Evolutionary conservation across 2,113 vertebrate genomes (phyloP).

Genomic region (Eulacestoma nigropectus): DNA sequence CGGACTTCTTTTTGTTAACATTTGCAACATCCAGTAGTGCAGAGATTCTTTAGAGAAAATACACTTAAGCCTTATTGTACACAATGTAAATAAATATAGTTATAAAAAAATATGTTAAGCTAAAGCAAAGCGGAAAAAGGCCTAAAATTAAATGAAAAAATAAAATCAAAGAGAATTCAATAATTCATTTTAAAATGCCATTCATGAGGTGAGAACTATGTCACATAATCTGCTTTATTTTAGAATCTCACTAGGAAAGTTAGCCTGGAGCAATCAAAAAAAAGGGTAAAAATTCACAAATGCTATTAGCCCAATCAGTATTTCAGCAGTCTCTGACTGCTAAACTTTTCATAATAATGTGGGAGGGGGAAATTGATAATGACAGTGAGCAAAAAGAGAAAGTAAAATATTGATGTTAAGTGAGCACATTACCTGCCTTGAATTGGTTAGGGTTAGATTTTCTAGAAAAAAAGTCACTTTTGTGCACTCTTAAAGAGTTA

Average conservation of each 20-base stretch:
- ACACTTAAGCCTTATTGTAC: background rate
- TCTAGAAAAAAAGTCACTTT: background rate
- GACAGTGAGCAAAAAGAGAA: background rate
- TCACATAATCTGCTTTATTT: constrained; percentile 32
- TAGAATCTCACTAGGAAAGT: constrained; percentile 36
- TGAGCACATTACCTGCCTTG: background rate
- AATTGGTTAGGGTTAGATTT: background rate
- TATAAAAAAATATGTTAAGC: background rate
- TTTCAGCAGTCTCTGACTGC: constrained; percentile 5
- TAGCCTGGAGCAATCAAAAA: constrained; percentile 1
- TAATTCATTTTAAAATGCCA: background rate
- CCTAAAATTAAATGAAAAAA: constrained; percentile 54
- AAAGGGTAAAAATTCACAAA: constrained; percentile 36
- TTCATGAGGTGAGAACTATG: background rate
- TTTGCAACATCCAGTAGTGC: background rate
- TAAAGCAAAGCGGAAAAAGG: background rate
- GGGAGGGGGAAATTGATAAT: background rate
- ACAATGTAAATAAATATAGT: background rate
- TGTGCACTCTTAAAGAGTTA: background rate
- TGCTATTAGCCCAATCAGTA: constrained; percentile 11
- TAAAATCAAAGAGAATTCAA: constrained; percentile 31
- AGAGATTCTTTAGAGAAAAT: background rate
- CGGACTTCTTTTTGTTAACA: background rate
- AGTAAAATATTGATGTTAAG: background rate
- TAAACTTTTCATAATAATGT: background rate